Conservation (phyloP, 2,113 vertebrate species). For the Equus przewalskii region DNA sequence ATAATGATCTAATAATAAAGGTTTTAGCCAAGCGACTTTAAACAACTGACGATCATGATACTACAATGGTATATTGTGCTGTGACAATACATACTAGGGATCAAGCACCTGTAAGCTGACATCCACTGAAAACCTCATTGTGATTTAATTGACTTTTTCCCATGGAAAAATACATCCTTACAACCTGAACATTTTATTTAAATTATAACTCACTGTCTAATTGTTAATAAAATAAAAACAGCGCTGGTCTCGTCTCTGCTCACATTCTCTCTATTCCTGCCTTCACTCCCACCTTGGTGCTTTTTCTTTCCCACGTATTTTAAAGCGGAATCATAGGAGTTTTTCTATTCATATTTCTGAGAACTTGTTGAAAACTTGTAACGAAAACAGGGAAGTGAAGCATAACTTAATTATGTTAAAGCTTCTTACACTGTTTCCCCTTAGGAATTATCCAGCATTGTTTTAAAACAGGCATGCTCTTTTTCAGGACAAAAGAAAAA, state of each 20-base stretch:
- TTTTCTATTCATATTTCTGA: slow-evolving; percentile 45
- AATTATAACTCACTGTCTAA: background rate
- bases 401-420: slow-evolving; percentile 16
- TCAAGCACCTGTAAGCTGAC: background rate
- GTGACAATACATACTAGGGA: background rate
- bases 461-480: background rate
- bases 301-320: background rate
- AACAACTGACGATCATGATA: background rate
- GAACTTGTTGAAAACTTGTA: slow-evolving; percentile 43
- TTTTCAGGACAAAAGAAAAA: background rate
- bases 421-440: background rate
- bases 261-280: background rate
- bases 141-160: background rate
- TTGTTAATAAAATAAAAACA: slow-evolving; percentile 1
- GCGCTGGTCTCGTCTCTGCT: background rate
- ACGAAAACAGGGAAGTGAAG: slow-evolving; percentile 17
- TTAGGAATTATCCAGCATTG: slow-evolving; percentile 25
- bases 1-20: background rate
- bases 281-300: background rate
- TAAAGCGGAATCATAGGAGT: slow-evolving; percentile 3
- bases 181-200: background rate
- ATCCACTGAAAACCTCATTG: background rate
- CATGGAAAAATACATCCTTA: background rate
- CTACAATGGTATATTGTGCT: background rate
- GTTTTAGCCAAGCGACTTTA: background rate